Percentiles rank a stretch among this genome's conserved stretches.
Evolutionary conservation across 2,113 vertebrate genomes (phyloP).

Genomic region (Podarcis raffonei): DNA sequence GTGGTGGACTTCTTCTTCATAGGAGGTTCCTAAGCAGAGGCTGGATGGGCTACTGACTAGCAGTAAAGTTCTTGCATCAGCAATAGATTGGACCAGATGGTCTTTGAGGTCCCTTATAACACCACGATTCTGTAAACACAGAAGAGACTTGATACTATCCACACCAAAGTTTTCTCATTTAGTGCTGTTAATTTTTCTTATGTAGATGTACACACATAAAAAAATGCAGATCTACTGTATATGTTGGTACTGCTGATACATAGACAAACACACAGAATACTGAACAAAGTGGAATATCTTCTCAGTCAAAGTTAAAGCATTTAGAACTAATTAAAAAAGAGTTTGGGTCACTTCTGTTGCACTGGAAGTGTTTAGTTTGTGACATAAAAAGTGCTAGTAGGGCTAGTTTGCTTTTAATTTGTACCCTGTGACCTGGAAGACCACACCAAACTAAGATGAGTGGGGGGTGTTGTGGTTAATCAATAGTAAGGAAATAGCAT

Average conservation of each 20-base stretch:
- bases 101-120: background rate
- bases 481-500: background rate
- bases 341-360: background rate
- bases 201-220: background rate
- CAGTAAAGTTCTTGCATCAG: background rate
- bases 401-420: background rate
- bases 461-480: background rate
- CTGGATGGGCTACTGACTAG: background rate
- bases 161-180: background rate
- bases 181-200: background rate
- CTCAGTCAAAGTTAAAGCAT: background rate
- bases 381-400: background rate
- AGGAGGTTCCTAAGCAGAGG: background rate
- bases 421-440: background rate
- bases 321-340: background rate
- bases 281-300: background rate
- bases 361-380: background rate
- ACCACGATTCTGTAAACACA: too few relatives aligned
- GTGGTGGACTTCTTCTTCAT: background rate
- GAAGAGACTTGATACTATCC: background rate
- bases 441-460: background rate
- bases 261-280: background rate
- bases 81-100: background rate
- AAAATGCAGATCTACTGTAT: background rate
- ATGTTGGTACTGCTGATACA: background rate